Evolutionary conservation across 2,113 vertebrate species (phyloP), one percentile per base, ranked within the genome.

Genomic region (Cygnus buccinator): DNA sequence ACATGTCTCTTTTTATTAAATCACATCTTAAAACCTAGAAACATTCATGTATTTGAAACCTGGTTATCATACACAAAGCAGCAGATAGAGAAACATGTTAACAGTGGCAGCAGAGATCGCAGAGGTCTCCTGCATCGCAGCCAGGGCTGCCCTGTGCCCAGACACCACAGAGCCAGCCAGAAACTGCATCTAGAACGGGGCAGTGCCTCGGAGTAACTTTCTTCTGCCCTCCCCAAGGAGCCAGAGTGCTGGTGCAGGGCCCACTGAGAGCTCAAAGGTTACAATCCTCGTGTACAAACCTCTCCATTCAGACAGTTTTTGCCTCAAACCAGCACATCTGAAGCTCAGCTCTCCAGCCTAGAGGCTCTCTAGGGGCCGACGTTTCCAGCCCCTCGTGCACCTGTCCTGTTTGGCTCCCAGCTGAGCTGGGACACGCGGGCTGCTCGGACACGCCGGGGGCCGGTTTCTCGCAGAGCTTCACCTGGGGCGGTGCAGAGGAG

Each of bases 1-100:
- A 87, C 93, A 95, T 0, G 0, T 72, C 72, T 86, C 52, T 71
- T 87, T 97, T 97, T 96, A 97, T 96, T 97, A 93, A 95, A 94
- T 62, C 67, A 81, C 21, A 1, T 75, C 76, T 95, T 87, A 90
- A 95, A 91, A 62, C 73, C 79, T 82, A 70, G 79, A 89, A 93
- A 89, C 55, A 65, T 58, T 26, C 0, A 13, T 23, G 61, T 48
- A 17, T 67, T 37, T 19, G 9, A 86, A 92, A 77, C 67, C 84
- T 39, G 90, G 39, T 54, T 88, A 59, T 72, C 65, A 73, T 37
- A 94, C 84, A 70, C 11, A 5, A 73, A 94, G 84, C 78, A 95
- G 92, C 84, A 84, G 87, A 59, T 12, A 43, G 88, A 79, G 75
- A 33, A 59, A 80, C 26, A 5, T 1, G 22, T 5, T 39, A 44